phyloP scores from a whole-genome alignment of 2,888 invertebrate species.

The Fragum fragum region DNA sequence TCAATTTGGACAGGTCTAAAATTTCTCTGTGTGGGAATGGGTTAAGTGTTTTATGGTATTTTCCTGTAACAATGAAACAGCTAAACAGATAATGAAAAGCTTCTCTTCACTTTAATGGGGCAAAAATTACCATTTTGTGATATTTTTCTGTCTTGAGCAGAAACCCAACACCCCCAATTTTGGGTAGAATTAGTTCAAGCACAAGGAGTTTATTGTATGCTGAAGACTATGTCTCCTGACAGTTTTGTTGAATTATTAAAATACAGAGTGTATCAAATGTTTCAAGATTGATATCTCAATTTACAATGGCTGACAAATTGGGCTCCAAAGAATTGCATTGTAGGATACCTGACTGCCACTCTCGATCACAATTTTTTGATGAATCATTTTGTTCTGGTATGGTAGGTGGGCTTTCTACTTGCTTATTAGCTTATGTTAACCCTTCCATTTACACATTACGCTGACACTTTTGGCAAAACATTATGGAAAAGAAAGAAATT shows the following conservation, averaged over 20 bases:
- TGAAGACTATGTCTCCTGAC: slow-evolving; percentile 39
- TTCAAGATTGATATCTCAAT: slow-evolving; percentile 57
- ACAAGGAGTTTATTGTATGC: slow-evolving; percentile 45
- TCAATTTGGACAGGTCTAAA: too few species aligned
- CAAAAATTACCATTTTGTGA: slow-evolving; percentile 52
- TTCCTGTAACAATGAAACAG: slow-evolving; percentile 51
- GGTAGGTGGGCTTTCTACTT: too few species aligned
- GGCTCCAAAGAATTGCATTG: slow-evolving; percentile 16
- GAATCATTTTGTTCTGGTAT: background rate
- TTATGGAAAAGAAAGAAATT: too few species aligned
- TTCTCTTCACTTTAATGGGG: slow-evolving; percentile 42
- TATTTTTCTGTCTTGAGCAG: slow-evolving; percentile 30
- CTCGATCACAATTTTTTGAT: slow-evolving; percentile 9
- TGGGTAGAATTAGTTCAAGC: slow-evolving; percentile 49
- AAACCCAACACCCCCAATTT: slow-evolving; percentile 49
- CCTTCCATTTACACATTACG: too few species aligned
- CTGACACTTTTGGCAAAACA: too few species aligned
- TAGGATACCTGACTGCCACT: slow-evolving; percentile 19
- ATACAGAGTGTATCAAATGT: slow-evolving; percentile 40
- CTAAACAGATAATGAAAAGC: slow-evolving; percentile 56
- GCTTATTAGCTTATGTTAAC: too few species aligned
- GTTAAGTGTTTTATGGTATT: slow-evolving; percentile 11
- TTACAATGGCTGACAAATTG: slow-evolving; percentile 31
- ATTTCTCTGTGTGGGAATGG: background rate
- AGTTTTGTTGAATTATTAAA: slow-evolving; percentile 42